Evolutionary conservation across 53 echinoderm and acorn worm genomes (phyloP), one percentile per base, ranked within the genome.

Genomic region (Paracentrotus lividus): DNA sequence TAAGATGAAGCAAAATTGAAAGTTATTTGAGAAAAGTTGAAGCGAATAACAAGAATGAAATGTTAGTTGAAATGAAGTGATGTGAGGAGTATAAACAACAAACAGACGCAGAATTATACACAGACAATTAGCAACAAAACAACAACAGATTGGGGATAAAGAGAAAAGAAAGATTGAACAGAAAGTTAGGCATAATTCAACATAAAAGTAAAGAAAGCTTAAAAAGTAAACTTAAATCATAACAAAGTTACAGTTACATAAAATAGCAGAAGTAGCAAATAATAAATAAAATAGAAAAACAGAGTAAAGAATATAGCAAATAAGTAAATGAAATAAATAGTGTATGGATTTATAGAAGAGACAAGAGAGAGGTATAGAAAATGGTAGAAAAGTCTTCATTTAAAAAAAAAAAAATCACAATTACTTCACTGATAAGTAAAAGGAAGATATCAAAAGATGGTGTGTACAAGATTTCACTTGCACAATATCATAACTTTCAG

Each of bases 161-260:
- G 52, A 85, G 78, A 85, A 52, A 85, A 85, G 85, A 85, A 85
- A 85, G 85, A 85, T 45, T 27, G 85, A 85, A 85, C 85, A 85
- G 85, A 85, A 85, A 85, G 32, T 85, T 85, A 85, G 31, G 49
- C 45, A 85, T 47, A 49, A 85, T n/a, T 47, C 47, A 85, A 26
- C 26, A 85, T 32, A 52, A 84, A 36, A 13, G 5, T 85, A 31
- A 36, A 85, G 47, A 27, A 49, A 85, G 29, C 27, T 27, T 0
- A 51, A 85, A 21, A 47, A n/a, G 15, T 2, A n/a, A 85, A 52
- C 5, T 72, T 1, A 72, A 72, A 40, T 72, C 72, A 72, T 72
- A 38, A 40, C 72, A 36, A 40, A 72, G 72, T 15, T 36, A 32
- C 36, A 72, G 67, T 38, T 16, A 72, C 18, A 36, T 38, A 18